Percentiles rank a stretch among this genome's conserved stretches.
Evolutionary conservation across 2,797 vertebrate species (phyloP).

Genomic region (Tiaroga cobitis): DNA sequence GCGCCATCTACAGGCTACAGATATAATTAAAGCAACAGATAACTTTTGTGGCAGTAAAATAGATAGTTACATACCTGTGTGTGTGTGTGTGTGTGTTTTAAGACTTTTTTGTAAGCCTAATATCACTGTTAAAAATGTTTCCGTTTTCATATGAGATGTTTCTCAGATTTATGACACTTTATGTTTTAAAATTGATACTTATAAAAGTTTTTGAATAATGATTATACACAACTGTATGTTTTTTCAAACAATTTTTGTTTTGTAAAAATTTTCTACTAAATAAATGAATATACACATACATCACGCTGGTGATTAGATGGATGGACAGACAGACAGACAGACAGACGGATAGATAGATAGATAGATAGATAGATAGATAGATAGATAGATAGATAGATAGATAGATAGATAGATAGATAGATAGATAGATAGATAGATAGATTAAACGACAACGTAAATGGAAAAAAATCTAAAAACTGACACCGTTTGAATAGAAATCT

Average conservation of each 20-base stretch:
- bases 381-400: not conserved
- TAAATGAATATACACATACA: not conserved
- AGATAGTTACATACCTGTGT: no score
- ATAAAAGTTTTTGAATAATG: not conserved
- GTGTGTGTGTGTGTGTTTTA: no score
- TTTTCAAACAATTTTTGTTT: not conserved
- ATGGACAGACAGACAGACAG: not conserved
- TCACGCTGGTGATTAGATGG: not conserved
- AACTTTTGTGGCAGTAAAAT: not conserved
- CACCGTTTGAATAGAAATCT: not conserved
- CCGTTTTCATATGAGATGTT: not conserved
- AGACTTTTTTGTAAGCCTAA: not conserved
- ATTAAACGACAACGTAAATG: no score
- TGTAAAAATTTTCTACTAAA: not conserved
- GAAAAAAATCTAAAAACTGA: not conserved
- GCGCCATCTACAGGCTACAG: slow-evolving; percentile 2
- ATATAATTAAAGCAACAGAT: not conserved
- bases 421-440: not conserved
- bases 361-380: not conserved
- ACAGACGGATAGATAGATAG: not conserved
- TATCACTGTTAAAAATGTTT: not conserved
- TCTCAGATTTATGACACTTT: not conserved
- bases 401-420: not conserved
- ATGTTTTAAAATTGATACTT: not conserved
- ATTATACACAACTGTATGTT: not conserved